Evolutionary conservation across 2,888 invertebrate genomes (phyloP), one percentile per base, ranked within the genome.

Genomic region (Aphidoletes aphidimyza): DNA sequence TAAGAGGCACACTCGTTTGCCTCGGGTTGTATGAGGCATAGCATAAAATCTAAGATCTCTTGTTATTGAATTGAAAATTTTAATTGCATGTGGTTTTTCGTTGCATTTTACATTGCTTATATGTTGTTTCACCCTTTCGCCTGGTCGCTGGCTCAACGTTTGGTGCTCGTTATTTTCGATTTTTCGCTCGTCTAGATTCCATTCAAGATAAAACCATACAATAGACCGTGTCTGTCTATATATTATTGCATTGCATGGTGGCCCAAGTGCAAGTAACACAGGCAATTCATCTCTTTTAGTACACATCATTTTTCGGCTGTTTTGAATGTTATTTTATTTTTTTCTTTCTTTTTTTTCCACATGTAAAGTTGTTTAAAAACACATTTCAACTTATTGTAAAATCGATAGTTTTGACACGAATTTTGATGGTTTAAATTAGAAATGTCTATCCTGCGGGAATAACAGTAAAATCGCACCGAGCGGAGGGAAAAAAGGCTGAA

Each of bases 21-120:
- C 8, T 11, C 6, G 22, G 26, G 3, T n/a, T 1, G 54, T 54
- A 26, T 54, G 26, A 22, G 54, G 69, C 69, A 69, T n/a, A n/a
- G n/a, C n/a, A n/a, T n/a, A n/a, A n/a, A 69, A 69, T 69, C 69
- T 69, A 69, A 69, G 69, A 69, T 69, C 69, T 69, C 69, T 69
- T 69, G 69, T 69, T 69, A 69, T 69, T 69, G 69, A 69, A 69
- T 69, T 30, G 69, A 69, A 69, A 69, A 69, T 69, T 69, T 69
- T 69, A 69, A 69, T 69, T 69, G 69, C 69, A 69, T 69, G 69
- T 69, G 69, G 69, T 69, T 69, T 69, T 69, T n/a, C n/a, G 69
- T 69, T 69, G 30, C 69, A 69, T 69, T 69, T 69, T 69, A 26
- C 22, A 14, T 69, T 69, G 69, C 69, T 54, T 47, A n/a, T n/a